These are phyloP conservation scores for Dromius quadrimaculatus DNA, from an alignment of 2,888 invertebrate species.

Conservation along the genomic window DNA sequence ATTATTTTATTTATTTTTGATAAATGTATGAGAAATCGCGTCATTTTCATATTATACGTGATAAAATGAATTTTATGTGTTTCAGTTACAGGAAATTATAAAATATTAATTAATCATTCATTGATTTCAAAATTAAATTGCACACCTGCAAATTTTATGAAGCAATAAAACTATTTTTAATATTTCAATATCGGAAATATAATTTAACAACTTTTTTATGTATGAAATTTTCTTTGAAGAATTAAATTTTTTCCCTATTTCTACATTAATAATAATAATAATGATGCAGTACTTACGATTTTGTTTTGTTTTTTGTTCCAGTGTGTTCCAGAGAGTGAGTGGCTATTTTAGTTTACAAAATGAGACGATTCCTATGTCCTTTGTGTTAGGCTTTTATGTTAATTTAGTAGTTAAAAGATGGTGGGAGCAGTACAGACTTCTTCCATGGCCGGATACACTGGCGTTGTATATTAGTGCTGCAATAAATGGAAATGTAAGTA, in stretches of 20 bases:
- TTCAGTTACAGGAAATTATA: too few species aligned
- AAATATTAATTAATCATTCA: not conserved
- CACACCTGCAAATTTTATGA: not conserved
- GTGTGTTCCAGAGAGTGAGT: slow-evolving; percentile 88
- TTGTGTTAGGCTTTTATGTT: slow-evolving; percentile 95
- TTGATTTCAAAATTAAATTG: not conserved
- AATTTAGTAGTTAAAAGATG: slow-evolving; percentile 91
- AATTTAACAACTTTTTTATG: too few species aligned
- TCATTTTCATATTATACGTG: not conserved
- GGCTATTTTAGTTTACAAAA: slow-evolving; percentile 89
- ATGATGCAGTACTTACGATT: not conserved
- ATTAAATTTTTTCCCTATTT: too few species aligned
- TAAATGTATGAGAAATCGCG: too few species aligned
- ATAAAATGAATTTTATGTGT: too few species aligned
- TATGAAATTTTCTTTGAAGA: too few species aligned
- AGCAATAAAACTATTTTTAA: too few species aligned
- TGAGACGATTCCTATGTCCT: slow-evolving; percentile 94
- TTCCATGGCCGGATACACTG: slow-evolving; percentile 95
- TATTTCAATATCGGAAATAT: too few species aligned
- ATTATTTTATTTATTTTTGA: slow-evolving; percentile 3
- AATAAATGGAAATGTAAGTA: slow-evolving; percentile 89
- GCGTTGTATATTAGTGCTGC: slow-evolving; percentile 93
- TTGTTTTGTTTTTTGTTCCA: slow-evolving; percentile 67
- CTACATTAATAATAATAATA: not conserved
- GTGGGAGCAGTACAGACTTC: slow-evolving; percentile 94